These are phyloP conservation scores for Halichoeres trimaculatus DNA, from an alignment of 2,113 vertebrate genomes.

Conservation along the genomic window DNA sequence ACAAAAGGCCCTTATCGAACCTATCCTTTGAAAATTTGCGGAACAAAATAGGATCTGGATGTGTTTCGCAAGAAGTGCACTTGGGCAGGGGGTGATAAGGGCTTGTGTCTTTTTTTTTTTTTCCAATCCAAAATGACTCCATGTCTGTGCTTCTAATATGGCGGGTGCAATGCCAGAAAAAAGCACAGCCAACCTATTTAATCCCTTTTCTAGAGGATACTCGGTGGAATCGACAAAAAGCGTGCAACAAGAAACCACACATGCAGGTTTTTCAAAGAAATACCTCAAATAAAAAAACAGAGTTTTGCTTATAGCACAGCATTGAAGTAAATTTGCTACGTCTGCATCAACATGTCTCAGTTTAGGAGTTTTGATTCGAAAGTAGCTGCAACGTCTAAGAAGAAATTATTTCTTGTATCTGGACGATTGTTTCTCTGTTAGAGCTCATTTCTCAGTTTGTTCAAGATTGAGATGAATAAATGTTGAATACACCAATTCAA, in stretches of 20 bases:
- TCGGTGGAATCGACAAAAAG: slow-evolving; percentile 12
- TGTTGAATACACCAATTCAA: slow-evolving; percentile 16
- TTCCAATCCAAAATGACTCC: slow-evolving; percentile 78
- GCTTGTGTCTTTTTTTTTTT: slow-evolving; percentile 64
- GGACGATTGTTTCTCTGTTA: slow-evolving; percentile 4
- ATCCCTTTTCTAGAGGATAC: slow-evolving; percentile 55
- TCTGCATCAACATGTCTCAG: slow-evolving; percentile 13
- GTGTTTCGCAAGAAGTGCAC: slow-evolving; percentile 47
- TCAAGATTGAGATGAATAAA: slow-evolving; percentile 38
- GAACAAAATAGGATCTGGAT: slow-evolving; percentile 27
- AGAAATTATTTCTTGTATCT: slow-evolving; percentile 17
- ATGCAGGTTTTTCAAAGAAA: slow-evolving; percentile 11
- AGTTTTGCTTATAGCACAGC: background rate
- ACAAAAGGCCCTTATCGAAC: slow-evolving; percentile 41
- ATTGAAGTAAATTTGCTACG: slow-evolving; percentile 4
- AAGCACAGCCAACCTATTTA: slow-evolving; percentile 66
- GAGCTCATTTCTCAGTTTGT: slow-evolving; percentile 21
- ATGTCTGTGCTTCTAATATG: slow-evolving; percentile 84
- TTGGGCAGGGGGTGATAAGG: slow-evolving; percentile 70
- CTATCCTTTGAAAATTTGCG: slow-evolving; percentile 39
- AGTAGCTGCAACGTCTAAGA: background rate
- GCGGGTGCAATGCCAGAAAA: slow-evolving; percentile 78
- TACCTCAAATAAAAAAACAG: background rate
- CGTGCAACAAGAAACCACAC: slow-evolving; percentile 12
- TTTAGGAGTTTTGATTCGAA: background rate